Evolutionary conservation across 2,888 invertebrate genomes (phyloP).

Genomic region (Scelioninae gen. 2): DNA sequence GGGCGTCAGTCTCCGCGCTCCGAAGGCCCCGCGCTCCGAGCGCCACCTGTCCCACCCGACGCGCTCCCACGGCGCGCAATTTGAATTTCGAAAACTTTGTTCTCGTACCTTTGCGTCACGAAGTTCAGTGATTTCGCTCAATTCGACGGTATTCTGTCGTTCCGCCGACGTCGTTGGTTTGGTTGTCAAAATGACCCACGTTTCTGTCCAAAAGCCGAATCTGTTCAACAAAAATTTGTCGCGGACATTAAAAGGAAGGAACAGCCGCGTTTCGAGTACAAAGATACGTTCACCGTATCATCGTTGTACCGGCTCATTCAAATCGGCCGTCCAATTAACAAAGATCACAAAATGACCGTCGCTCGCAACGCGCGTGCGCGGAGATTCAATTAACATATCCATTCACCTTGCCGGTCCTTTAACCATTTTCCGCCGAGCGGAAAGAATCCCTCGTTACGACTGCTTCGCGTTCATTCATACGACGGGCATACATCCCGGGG

Average conservation of each 20-base stretch:
- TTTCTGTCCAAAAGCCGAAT: neutral
- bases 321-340: slow-evolving; percentile 30
- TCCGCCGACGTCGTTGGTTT: too few relatives aligned
- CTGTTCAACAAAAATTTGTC: slow-evolving; percentile 10
- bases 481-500: slow-evolving; percentile 24
- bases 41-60: too few relatives aligned
- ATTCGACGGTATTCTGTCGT: too few relatives aligned
- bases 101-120: too few relatives aligned
- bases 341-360: slow-evolving; percentile 40
- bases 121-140: too few relatives aligned
- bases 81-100: too few relatives aligned
- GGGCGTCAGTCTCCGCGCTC: too few relatives aligned
- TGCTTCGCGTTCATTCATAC: slow-evolving; percentile 54
- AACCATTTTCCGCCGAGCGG: slow-evolving; percentile 51
- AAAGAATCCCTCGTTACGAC: slow-evolving; percentile 60
- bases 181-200: neutral
- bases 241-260: neutral
- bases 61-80: too few relatives aligned
- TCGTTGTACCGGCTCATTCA: slow-evolving; percentile 23
- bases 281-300: neutral
- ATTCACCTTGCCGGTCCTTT: slow-evolving; percentile 43
- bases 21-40: too few relatives aligned
- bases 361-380: slow-evolving; percentile 26
- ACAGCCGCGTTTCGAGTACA: neutral
- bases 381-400: slow-evolving; percentile 52